Base-by-base conservation (phyloP, 2,888 invertebrate genomes). In the Aproaerema taeniolella region DNA sequence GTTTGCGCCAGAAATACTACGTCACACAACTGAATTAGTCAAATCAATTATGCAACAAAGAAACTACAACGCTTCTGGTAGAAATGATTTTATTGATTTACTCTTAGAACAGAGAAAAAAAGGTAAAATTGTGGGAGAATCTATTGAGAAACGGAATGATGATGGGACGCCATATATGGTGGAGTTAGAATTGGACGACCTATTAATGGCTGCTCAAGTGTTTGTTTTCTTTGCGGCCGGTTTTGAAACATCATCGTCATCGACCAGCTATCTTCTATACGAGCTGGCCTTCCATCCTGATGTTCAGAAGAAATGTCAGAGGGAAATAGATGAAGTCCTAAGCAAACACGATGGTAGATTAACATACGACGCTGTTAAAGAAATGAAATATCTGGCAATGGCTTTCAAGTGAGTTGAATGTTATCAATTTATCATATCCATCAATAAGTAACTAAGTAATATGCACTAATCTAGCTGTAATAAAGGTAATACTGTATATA, bases 51-150 rank as follows among this genome's bases (percentile, higher is more conserved):
- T 63, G 46, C 17, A 40, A 3, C 42, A 57, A 16, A 51, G 66
- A 13, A 52, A 60, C 33, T 52, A 54, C 10, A 45, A 47, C 14
- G 53, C 75, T 1, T 71, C 73, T 0, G 80, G 78, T 2, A 67
- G 67, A 47, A 77, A 83, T 32, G 83, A 85, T 52, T 85, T 83
- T 29, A 72, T 83, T n/a, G 83, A 85, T 45, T 56, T 80, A 34
- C 56, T 83, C 52, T 56, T 83, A 20, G 78, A 80, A 44, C 50
- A 77, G 1, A 72, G 58, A 57, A 42, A 75, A 46, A 75, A 79
- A 48, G 82, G 81, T 0, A 75, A 62, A 46, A 70, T 83, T 4
- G 43, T 68, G 0, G 77, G 59, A 0, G 61, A 62, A 13, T 62
- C 62, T 3, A 38, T 65, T 3, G 58, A 64, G 36, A 45, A 53